phyloP scores from a whole-genome alignment of 2,888 invertebrate species.

The Drosophila atroscutellata region DNA sequence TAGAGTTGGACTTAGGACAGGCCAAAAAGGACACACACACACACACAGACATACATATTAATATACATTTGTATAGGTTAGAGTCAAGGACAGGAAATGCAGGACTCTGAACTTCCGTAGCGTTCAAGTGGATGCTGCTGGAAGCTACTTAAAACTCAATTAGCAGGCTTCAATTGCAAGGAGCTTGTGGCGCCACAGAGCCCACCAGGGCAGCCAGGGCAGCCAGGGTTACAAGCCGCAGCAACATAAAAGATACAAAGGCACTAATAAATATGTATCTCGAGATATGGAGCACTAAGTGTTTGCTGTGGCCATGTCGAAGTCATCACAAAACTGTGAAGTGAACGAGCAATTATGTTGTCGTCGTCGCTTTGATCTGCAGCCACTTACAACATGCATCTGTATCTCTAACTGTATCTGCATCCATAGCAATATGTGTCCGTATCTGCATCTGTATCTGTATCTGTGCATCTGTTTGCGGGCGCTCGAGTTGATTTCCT shows the following conservation, averaged over 20 bases:
- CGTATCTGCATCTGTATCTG: slow-evolving; percentile 16
- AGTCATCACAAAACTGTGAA: slow-evolving; percentile 78
- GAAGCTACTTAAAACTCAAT: slow-evolving; percentile 75
- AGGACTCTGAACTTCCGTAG: slow-evolving; percentile 59
- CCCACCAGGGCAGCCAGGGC: slow-evolving; percentile 57
- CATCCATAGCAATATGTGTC: slow-evolving; percentile 4
- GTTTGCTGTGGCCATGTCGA: slow-evolving; percentile 57
- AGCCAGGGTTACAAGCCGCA: slow-evolving; percentile 45
- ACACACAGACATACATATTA: too few relatives aligned
- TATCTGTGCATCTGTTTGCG: slow-evolving; percentile 22
- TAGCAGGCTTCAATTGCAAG: slow-evolving; percentile 53
- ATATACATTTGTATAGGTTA: background rate
- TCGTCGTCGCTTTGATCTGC: slow-evolving; percentile 80
- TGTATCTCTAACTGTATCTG: slow-evolving; percentile 5
- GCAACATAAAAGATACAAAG: slow-evolving; percentile 54
- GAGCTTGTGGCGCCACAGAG: slow-evolving; percentile 54
- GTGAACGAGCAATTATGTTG: slow-evolving; percentile 81
- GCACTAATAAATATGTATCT: slow-evolving; percentile 18
- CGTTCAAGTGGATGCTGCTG: slow-evolving; percentile 67
- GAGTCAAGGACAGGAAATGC: slow-evolving; percentile 62
- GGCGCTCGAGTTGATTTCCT: slow-evolving; percentile 68
- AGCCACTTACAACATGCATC: slow-evolving; percentile 61
- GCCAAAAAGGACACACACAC: background rate
- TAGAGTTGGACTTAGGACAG: slow-evolving; percentile 43
- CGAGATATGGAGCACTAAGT: slow-evolving; percentile 46